phyloP scores from a whole-genome alignment of 2,888 invertebrate species.

The Morpho helenor region DNA sequence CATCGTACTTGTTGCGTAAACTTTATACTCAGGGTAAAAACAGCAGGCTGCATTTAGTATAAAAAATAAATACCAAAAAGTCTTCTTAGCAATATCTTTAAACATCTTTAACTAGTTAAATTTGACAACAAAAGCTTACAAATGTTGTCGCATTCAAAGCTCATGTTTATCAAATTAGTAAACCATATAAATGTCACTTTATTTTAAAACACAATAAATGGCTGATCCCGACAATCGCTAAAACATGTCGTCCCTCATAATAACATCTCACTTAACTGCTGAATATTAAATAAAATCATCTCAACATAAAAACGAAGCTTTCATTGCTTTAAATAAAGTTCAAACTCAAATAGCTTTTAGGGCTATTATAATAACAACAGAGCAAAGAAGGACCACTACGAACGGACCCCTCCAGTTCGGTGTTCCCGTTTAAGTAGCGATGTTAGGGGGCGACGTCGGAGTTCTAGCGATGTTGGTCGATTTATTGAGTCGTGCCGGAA shows the following conservation, averaged over 20 bases:
- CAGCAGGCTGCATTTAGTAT: no score
- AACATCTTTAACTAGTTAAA: no score
- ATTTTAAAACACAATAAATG: slow-evolving; percentile 36
- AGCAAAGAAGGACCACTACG: slow-evolving; percentile 56
- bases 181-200: slow-evolving; percentile 7
- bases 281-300: slow-evolving; percentile 34
- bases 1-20: no score
- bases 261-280: slow-evolving; percentile 61
- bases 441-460: slow-evolving; percentile 27
- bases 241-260: slow-evolving; percentile 59
- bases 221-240: slow-evolving; percentile 51
- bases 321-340: slow-evolving; percentile 40
- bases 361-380: slow-evolving; percentile 70
- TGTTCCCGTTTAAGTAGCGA: slow-evolving; percentile 30
- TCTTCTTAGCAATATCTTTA: no score
- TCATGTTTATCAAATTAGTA: not conserved
- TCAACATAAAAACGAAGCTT: slow-evolving; percentile 39
- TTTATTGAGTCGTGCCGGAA: slow-evolving; percentile 70
- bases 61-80: no score
- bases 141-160: not conserved
- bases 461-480: slow-evolving; percentile 53
- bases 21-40: no score
- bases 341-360: slow-evolving; percentile 48
- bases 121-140: no score
- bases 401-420: slow-evolving; percentile 39